Base-by-base conservation (phyloP, 2,888 invertebrate species). In the Amblyjoppa fuscipennis region DNA sequence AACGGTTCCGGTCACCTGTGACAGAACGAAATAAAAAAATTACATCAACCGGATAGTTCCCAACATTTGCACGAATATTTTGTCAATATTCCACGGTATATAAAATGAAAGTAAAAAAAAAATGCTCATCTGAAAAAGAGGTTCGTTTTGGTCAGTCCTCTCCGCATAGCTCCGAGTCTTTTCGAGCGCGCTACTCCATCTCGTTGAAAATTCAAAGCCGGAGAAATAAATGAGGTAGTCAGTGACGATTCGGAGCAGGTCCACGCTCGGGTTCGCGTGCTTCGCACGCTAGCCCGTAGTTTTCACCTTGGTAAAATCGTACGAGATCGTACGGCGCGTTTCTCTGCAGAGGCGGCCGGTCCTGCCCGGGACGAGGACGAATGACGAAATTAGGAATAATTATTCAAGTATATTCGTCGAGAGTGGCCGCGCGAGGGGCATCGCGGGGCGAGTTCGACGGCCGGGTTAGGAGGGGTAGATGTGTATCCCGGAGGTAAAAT, bases 321-420 rank as follows among this genome's bases (percentile, higher is more conserved):
- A 75, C 80, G 61, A 69, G 76, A 73, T 83, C 71, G 69, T 85
- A 73, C 73, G 66, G 73, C 75, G 78, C 81, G 86, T 6, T 85
- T 69, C 83, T 84, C 83, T 71, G 59, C 79, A 79, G 77, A 73
- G 61, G 64, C 69, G 71, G 51, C 34, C 59, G 51, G 20, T 31
- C 31, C 71, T 82, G 69, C 45, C 61, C 68, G 34, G 81, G 70
- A 69, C 81, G 83, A 84, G 88, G 88, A 91, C 89, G 90, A 91
- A 92, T 90, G 90, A 91, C 87, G 90, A 90, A 90, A 92, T 93
- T 91, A 91, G 85, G 90, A 91, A 91, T 92, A 92, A 93, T 93
- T 93, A 92, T 91, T 93, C 92, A 90, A 89, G 88, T 90, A 90
- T 90, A 91, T 90, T 91, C 88, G 87, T 81, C 79, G 83, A 83